Base-by-base conservation (phyloP, 2,888 invertebrate genomes). In the Leucophenga montana region DNA sequence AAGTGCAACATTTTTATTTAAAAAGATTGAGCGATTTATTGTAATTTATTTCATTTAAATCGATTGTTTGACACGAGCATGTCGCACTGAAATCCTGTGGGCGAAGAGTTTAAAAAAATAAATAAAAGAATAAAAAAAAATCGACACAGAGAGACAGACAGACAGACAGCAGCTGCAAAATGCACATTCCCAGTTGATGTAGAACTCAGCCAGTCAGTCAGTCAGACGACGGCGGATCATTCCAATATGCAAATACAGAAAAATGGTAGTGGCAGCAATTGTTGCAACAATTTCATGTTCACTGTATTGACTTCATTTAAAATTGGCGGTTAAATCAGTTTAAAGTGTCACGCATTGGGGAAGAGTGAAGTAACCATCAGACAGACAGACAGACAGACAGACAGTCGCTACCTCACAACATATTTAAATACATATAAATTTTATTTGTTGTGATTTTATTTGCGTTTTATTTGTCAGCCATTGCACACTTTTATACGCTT, bases 1-100 rank as follows among this genome's bases (percentile, higher is more conserved):
- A 84, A 72, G 75, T 72, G 75, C 72, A 82, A 80, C 84, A 76
- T 79, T 80, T 82, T 82, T 76, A 79, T 83, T 79, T 81, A 81
- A 78, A 74, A 75, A 77, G 76, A 84, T 85, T 85, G 83, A 85
- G 82, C 79, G 79, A 82, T 84, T 80, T 79, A 80, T 83, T 83
- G 80, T 77, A 82, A 84, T 82, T 85, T 80, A 84, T 85, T 84
- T 83, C 78, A 83, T 83, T 85, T 84, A 84, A 85, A 83, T 82
- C 80, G 85, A 78, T 82, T 84, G 77, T 79, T 75, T 77, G 82
- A 84, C 79, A 78, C 74, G 71, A 13, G 54, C 31, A 71, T 48
- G 48, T 64, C 33, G 53, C 27, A 54, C 14, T 50, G 50, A 39
- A 39, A 39, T 72, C 72, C 72, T 73, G 54, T 68, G 62, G 62